Evolutionary conservation across 2,113 vertebrate species (phyloP).

Genomic region (Tragelaphus imberbis): DNA sequence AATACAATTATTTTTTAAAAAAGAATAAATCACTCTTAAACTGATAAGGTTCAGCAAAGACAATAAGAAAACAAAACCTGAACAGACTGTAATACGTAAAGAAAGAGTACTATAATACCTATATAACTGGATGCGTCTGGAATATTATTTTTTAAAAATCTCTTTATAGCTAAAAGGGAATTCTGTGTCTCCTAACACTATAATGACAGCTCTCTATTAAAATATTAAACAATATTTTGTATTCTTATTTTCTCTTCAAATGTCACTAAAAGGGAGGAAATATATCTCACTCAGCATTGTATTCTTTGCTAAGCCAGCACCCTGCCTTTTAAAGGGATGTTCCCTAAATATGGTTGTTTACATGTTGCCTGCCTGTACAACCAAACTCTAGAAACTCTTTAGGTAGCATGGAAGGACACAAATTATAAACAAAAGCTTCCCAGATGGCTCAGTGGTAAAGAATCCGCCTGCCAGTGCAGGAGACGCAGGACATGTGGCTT

Average conservation of each 20-base stretch:
- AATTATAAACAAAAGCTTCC: background rate
- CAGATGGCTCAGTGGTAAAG: background rate
- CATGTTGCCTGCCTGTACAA: background rate
- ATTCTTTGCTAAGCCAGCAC: background rate
- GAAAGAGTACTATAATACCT: background rate
- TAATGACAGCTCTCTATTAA: background rate
- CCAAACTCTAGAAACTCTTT: background rate
- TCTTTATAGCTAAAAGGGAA: background rate
- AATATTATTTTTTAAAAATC: background rate
- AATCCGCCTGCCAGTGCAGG: background rate
- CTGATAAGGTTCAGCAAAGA: background rate
- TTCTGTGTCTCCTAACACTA: background rate
- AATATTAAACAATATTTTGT: background rate
- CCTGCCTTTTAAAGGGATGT: background rate
- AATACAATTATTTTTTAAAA: background rate
- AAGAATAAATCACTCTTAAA: constrained; percentile 5
- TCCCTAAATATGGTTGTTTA: background rate
- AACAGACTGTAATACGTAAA: background rate
- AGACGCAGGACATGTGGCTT: background rate
- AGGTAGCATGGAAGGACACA: background rate
- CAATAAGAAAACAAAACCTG: background rate
- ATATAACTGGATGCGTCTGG: background rate
- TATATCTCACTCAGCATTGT: background rate
- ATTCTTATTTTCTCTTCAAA: background rate
- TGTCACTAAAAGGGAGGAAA: background rate